Base-by-base conservation (phyloP, 2,113 vertebrate species). In the Lutjanus erythropterus region DNA sequence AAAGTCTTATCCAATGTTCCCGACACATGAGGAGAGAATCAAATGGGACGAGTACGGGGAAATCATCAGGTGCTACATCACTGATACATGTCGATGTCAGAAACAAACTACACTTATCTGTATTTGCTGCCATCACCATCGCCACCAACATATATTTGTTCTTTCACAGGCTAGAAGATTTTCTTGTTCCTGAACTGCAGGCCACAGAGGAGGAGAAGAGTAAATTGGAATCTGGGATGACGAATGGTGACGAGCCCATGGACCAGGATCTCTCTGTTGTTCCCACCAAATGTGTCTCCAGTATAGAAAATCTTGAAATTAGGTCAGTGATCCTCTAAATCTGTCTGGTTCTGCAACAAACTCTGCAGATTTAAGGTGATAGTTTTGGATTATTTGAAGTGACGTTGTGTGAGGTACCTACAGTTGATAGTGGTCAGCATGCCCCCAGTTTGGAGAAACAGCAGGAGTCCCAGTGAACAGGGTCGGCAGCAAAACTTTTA, bases 31-130 rank as follows among this genome's bases (percentile, higher is more conserved):
- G 88, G 98, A 99, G 86, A 96, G 97, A 86, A 96, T 99, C 89
- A 99, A 99, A 75, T 99, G 98, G 98, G 98, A 99, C 60, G 98
- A 99, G 90, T 99, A 99, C 33, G 98, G 98, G 50, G 98, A 99
- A 91, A 97, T 99, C 89, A 99, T 99, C 91, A 97, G 97, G 98
- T 99, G 95, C 23, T n/a, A 1, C 4, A 18, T 7, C 23, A 4
- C 1, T 7, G 16, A 53, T 39, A 12, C 31, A 8, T 3, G 18
- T 18, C 19, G 29, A 64, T 3, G 2, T 60, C 1, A 25, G 44
- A 25, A 41, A 9, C 9, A 52, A 23, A 23, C 12, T 15, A 14
- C 44, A 42, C 27, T 14, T 1, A 23, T 50, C 3, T 49, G 2
- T 39, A 18, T 67, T 29, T 10, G n/a, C 9, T 33, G 25, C 15